Percentiles rank a stretch among this genome's conserved stretches.
phyloP scores from a whole-genome alignment of 1,140 invertebrate species.

The Bombyx mandarina region DNA sequence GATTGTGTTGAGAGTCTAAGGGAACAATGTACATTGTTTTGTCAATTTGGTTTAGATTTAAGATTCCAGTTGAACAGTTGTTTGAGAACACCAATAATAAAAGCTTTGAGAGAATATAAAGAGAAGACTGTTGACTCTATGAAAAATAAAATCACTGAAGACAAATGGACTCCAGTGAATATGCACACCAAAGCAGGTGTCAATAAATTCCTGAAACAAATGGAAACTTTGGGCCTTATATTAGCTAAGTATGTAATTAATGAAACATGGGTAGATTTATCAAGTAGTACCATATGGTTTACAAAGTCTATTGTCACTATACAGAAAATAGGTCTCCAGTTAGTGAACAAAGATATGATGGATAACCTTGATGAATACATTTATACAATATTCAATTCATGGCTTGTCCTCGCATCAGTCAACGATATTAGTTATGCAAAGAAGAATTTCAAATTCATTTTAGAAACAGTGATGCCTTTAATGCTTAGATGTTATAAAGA shows the following conservation, averaged over 20 bases:
- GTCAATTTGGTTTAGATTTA: constrained; percentile 75
- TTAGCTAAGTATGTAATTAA: constrained; percentile 69
- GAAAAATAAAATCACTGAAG: constrained; percentile 63
- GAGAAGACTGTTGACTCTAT: constrained; percentile 64
- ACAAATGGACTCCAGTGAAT: constrained; percentile 69
- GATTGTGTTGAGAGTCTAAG: constrained; percentile 88
- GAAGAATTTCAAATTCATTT: constrained; percentile 67
- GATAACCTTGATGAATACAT: constrained; percentile 64
- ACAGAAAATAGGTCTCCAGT: constrained; percentile 61
- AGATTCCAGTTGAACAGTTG: constrained; percentile 87
- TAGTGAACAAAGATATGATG: constrained; percentile 69
- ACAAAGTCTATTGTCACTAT: constrained; percentile 61
- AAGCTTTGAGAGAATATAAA: constrained; percentile 63
- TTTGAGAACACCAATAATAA: constrained; percentile 75
- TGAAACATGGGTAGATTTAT: constrained; percentile 68
- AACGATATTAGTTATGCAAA: constrained; percentile 64
- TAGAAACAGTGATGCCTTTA: constrained; percentile 61
- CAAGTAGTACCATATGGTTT: constrained; percentile 70
- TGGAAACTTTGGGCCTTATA: constrained; percentile 68
- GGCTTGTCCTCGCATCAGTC: constrained; percentile 49
- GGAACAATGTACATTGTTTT: constrained; percentile 77
- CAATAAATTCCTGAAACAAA: constrained; percentile 61
- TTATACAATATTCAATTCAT: constrained; percentile 60
- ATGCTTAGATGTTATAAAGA: constrained; percentile 65
- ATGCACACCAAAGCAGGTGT: constrained; percentile 68